Percentiles rank a stretch among this genome's conserved stretches.
phyloP scores from a whole-genome alignment of 2,888 invertebrate species.

The Rhaphigaster nebulosa region DNA sequence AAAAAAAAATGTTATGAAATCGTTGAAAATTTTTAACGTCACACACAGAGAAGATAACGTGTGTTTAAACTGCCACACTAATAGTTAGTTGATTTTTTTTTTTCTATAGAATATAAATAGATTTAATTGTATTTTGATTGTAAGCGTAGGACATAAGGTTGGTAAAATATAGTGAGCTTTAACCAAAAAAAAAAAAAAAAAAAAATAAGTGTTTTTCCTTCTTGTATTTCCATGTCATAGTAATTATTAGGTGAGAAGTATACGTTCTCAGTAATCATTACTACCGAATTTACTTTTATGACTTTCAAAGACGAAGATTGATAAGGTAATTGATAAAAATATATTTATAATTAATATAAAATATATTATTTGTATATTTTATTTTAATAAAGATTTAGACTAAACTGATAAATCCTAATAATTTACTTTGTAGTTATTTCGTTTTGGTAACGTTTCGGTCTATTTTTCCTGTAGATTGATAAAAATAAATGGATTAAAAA shows the following conservation, averaged over 20 bases:
- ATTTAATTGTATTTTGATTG: constrained; percentile 53
- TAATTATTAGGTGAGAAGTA: background rate
- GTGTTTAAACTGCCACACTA: constrained; percentile 55
- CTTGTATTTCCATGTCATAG: constrained; percentile 17
- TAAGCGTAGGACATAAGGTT: constrained; percentile 44
- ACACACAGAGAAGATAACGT: background rate
- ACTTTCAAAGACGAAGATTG: background rate
- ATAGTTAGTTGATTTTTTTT: constrained; percentile 47
- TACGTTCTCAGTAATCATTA: background rate
- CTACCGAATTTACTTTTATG: background rate
- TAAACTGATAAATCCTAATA: background rate
- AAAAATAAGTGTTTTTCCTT: constrained; percentile 47
- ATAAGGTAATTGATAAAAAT: background rate
- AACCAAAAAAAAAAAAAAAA: constrained; percentile 28
- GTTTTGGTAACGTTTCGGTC: background rate
- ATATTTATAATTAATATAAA: background rate
- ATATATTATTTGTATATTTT: background rate
- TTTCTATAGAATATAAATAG: constrained; percentile 43
- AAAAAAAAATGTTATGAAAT: background rate
- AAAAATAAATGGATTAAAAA: background rate
- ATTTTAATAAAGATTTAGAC: background rate
- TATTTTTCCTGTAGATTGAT: background rate
- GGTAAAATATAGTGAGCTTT: constrained; percentile 57
- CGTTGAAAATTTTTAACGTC: background rate
- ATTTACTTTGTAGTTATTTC: background rate